phyloP scores from a whole-genome alignment of 1,140 invertebrate species.

The Zaprionus tsacasi region DNA sequence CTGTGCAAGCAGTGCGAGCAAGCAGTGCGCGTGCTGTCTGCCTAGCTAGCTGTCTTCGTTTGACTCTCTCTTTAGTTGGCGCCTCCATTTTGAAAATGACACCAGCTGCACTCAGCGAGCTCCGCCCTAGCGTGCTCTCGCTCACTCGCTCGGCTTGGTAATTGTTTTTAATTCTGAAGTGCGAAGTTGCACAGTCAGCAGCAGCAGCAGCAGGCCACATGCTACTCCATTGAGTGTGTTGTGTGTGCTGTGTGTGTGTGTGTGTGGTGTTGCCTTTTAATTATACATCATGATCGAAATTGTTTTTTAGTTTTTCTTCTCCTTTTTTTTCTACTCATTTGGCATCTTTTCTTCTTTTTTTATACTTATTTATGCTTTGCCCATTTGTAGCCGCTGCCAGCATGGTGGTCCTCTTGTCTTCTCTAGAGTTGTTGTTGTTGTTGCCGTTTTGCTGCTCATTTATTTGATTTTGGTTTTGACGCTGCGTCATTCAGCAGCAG shows the following conservation, averaged over 20 bases:
- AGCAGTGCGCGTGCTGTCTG: slow-evolving; percentile 2
- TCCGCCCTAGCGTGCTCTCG: slow-evolving; percentile 50
- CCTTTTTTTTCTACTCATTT: slow-evolving; percentile 56
- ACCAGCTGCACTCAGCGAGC: slow-evolving; percentile 55
- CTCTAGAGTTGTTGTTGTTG: slow-evolving; percentile 35
- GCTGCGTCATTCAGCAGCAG: slow-evolving; percentile 67
- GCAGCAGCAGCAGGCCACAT: slow-evolving; percentile 46
- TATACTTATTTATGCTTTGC: slow-evolving; percentile 71
- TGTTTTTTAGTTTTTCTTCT: slow-evolving; percentile 62
- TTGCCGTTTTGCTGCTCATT: slow-evolving; percentile 77
- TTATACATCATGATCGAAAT: slow-evolving; percentile 81
- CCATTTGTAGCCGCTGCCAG: slow-evolving; percentile 75
- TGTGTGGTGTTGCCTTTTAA: slow-evolving; percentile 73
- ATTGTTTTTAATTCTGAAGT: slow-evolving; percentile 81
- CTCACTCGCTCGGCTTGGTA: slow-evolving; percentile 41
- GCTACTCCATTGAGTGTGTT: slow-evolving; percentile 24
- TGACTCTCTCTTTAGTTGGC: slow-evolving; percentile 49
- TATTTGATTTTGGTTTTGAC: slow-evolving; percentile 71
- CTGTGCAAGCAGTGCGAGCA: neutral
- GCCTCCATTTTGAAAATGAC: slow-evolving; percentile 83
- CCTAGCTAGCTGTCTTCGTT: slow-evolving; percentile 42
- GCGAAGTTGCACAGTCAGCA: slow-evolving; percentile 80
- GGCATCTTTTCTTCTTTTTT: slow-evolving; percentile 59
- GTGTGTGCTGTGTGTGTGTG: slow-evolving; percentile 39
- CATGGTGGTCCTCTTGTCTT: slow-evolving; percentile 80